Percentiles rank a stretch among this genome's conserved stretches.
Evolutionary conservation across 1,140 invertebrate species (phyloP).

Genomic region (Diabrotica virgifera): DNA sequence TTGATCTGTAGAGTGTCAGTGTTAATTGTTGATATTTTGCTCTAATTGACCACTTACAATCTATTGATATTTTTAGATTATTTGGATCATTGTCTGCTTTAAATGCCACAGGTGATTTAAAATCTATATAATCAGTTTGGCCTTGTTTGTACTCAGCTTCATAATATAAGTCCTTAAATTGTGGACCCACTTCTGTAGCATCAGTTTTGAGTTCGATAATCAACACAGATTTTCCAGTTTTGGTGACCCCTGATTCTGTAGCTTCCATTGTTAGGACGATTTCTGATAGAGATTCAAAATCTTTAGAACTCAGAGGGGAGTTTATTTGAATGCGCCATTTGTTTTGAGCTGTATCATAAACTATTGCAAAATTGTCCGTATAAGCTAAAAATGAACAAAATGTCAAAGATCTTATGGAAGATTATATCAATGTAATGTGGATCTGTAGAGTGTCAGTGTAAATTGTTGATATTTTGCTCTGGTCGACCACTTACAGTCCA

Average conservation of each 20-base stretch:
- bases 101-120: conserved; percentile 7
- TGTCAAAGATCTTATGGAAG: too few species aligned
- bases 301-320: background rate
- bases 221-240: conserved; percentile 17
- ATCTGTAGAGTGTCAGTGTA: too few species aligned
- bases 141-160: conserved; percentile 7
- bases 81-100: too few species aligned
- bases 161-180: conserved; percentile 20
- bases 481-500: too few species aligned
- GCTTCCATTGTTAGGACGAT: conserved; percentile 23
- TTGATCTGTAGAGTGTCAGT: too few species aligned
- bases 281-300: background rate
- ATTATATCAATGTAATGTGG: too few species aligned
- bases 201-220: conserved; percentile 5
- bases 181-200: background rate
- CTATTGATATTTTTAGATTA: too few species aligned
- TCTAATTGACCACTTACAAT: too few species aligned
- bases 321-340: background rate
- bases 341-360: background rate
- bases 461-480: too few species aligned
- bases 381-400: background rate
- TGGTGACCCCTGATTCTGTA: conserved; percentile 3
- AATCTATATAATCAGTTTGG: conserved; percentile 3
- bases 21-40: too few species aligned
- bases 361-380: background rate